phyloP scores from a whole-genome alignment of 2,888 invertebrate species.

The Phengaris arion region DNA sequence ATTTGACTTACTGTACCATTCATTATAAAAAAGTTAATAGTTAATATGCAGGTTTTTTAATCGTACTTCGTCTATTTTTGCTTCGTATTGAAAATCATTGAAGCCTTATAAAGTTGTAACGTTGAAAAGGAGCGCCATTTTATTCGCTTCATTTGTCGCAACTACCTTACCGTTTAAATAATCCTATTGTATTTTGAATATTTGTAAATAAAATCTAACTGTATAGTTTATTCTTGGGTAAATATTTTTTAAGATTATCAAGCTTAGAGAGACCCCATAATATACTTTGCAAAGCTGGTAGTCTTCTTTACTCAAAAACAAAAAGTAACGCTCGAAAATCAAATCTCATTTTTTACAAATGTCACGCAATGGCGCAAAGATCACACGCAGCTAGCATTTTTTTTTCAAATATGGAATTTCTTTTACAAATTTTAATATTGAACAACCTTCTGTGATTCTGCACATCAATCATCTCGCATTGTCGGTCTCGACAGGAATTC shows the following conservation, averaged over 20 bases:
- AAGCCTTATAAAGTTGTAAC: conserved; percentile 32
- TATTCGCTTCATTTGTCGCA: conserved; percentile 14
- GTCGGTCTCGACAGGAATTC: conserved; percentile 25
- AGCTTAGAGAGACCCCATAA: too few species aligned
- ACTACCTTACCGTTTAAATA: conserved; percentile 25
- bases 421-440: conserved; percentile 20
- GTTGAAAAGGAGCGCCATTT: conserved; percentile 25
- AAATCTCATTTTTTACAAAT: not conserved
- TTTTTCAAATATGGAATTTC: conserved; percentile 19
- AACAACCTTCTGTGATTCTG: conserved; percentile 12
- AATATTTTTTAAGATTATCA: not conserved
- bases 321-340: not conserved
- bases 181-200: conserved; percentile 24
- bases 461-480: conserved; percentile 29
- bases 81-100: conserved; percentile 33
- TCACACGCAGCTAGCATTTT: not conserved
- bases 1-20: not conserved
- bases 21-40: not conserved
- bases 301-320: not conserved
- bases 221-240: not conserved
- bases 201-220: conserved; percentile 26
- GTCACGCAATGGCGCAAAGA: conserved; percentile 9
- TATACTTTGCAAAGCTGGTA: too few species aligned
- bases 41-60: not conserved
- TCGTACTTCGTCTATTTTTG: conserved; percentile 28